These are phyloP conservation scores for Thaleichthys pacificus DNA, from an alignment of 2,797 vertebrate species.

Conservation along the genomic window DNA sequence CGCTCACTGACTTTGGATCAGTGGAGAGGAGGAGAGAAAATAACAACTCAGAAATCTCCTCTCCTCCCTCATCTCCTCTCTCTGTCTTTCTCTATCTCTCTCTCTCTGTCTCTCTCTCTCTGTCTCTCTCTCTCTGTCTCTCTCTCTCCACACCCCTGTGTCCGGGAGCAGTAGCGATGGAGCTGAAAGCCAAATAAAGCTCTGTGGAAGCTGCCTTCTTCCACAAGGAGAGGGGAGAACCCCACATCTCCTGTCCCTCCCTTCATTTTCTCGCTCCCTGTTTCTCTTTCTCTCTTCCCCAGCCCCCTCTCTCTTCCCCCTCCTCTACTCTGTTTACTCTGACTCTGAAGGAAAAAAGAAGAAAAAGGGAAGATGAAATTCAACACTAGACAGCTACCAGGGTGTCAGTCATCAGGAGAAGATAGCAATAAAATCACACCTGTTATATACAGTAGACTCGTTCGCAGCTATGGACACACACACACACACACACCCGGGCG, in stretches of 20 bases:
- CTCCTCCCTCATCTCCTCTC: background rate
- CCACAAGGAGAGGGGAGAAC: background rate
- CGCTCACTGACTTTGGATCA: constrained; percentile 70
- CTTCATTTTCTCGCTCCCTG: constrained; percentile 1
- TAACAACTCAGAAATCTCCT: too few relatives aligned
- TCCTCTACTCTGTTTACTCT: constrained; percentile 27
- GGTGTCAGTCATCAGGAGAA: constrained; percentile 41
- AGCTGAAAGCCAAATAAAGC: constrained; percentile 56
- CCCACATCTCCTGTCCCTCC: constrained; percentile 30
- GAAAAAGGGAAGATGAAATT: constrained; percentile 46
- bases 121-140: constrained; percentile 11
- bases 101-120: background rate
- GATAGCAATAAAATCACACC: constrained; percentile 32
- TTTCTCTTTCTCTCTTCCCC: constrained; percentile 20
- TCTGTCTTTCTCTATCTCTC: constrained; percentile 1
- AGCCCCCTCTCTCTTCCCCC: background rate
- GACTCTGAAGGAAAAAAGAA: constrained; percentile 38
- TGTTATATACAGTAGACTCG: constrained; percentile 12
- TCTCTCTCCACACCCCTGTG: too few relatives aligned
- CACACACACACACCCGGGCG: constrained; percentile 22
- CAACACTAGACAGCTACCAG: constrained; percentile 53
- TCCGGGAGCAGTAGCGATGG: constrained; percentile 52
- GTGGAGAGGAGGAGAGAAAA: constrained; percentile 46
- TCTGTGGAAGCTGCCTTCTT: background rate
- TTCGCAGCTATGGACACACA: constrained; percentile 2